Conservation (phyloP, 2,888 invertebrate species). For the Troilus luridus region DNA sequence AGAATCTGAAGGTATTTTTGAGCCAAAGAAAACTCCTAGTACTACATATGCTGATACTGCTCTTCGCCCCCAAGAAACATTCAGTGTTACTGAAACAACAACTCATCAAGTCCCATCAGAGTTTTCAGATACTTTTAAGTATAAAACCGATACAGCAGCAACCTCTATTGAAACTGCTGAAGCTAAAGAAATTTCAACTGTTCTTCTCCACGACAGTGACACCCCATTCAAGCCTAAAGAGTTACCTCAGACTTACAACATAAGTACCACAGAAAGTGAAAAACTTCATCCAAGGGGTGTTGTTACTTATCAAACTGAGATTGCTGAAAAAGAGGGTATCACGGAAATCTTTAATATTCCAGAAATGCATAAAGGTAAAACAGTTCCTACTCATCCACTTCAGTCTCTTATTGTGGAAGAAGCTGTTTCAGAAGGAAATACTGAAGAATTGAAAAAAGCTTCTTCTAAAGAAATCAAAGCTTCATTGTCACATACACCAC, state of each 20-base stretch:
- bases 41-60: constrained; percentile 74
- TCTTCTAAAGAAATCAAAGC: constrained; percentile 70
- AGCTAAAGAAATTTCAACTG: constrained; percentile 76
- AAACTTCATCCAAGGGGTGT: constrained; percentile 74
- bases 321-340: constrained; percentile 77
- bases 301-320: constrained; percentile 75
- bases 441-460: constrained; percentile 70
- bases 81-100: constrained; percentile 75
- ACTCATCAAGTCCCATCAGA: constrained; percentile 73
- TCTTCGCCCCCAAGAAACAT: constrained; percentile 74
- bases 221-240: constrained; percentile 68
- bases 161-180: constrained; percentile 74
- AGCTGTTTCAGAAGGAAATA: constrained; percentile 70
- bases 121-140: constrained; percentile 73
- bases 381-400: constrained; percentile 71
- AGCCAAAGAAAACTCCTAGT: constrained; percentile 72
- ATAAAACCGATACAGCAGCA: constrained; percentile 72
- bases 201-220: constrained; percentile 79
- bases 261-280: constrained; percentile 69
- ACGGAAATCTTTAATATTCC: constrained; percentile 72
- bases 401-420: constrained; percentile 72
- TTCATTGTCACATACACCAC: constrained; percentile 69
- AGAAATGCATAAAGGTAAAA: constrained; percentile 72
- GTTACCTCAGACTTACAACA: constrained; percentile 68
- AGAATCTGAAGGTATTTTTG: constrained; percentile 77